These are phyloP conservation scores for Chymomyza procnemis DNA, from an alignment of 2,888 invertebrate species.

Conservation along the genomic window DNA sequence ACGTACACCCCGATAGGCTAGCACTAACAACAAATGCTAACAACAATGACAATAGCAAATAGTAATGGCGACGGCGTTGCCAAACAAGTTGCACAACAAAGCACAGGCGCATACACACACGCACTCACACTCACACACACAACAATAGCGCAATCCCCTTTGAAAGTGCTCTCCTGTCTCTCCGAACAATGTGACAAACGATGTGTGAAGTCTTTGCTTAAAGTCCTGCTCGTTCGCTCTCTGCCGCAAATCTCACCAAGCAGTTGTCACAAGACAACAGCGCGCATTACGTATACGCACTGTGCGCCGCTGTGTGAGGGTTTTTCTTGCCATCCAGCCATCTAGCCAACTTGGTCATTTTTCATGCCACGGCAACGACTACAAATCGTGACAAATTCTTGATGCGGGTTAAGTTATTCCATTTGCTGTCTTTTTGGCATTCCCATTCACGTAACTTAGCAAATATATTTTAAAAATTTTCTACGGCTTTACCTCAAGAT, in stretches of 20 bases:
- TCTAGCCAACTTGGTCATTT: conserved; percentile 60
- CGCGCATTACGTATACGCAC: conserved; percentile 62
- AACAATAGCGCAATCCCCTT: conserved; percentile 36
- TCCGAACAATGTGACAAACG: conserved; percentile 72
- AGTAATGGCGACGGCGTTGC: conserved; percentile 60
- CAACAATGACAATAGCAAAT: conserved; percentile 57
- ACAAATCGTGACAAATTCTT: conserved; percentile 71
- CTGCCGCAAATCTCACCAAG: conserved; percentile 50
- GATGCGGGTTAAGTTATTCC: conserved; percentile 65
- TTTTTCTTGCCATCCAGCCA: conserved; percentile 17
- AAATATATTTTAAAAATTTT: not conserved
- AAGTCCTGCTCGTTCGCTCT: not conserved
- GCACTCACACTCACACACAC: conserved; percentile 18
- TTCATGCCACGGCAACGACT: conserved; percentile 58
- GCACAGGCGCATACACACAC: not conserved
- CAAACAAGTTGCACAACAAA: conserved; percentile 14
- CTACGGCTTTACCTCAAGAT: not conserved
- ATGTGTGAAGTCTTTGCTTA: conserved; percentile 62
- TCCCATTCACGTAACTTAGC: not conserved
- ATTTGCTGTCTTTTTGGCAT: not conserved
- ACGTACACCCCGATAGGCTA: not conserved
- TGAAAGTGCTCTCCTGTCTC: conserved; percentile 2
- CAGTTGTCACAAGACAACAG: conserved; percentile 51
- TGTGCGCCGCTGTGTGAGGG: not conserved
- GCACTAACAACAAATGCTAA: conserved; percentile 60